Percentiles rank a stretch among this genome's conserved stretches.
phyloP scores from a whole-genome alignment of 2,797 vertebrate species.

The Xiphorhynchus erythropygius region DNA sequence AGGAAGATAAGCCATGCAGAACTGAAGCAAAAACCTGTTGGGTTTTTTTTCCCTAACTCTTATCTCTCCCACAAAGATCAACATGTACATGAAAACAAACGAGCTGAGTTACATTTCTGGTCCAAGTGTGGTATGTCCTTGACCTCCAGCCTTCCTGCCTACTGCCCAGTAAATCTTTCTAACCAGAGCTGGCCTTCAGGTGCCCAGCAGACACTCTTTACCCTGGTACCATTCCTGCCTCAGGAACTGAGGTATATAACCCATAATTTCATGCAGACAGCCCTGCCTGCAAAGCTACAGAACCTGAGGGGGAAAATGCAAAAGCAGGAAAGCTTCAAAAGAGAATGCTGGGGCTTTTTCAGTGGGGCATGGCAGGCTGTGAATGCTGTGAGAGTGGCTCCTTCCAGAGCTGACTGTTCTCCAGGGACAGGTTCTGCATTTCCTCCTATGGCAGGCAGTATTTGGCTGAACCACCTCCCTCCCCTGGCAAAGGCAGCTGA shows the following conservation, averaged over 20 bases:
- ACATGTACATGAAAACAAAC: background rate
- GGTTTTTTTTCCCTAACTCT: background rate
- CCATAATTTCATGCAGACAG: conserved; percentile 1
- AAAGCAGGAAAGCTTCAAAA: background rate
- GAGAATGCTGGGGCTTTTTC: background rate
- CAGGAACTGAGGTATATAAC: background rate
- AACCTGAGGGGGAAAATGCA: background rate
- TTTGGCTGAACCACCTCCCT: background rate
- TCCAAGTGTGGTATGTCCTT: background rate
- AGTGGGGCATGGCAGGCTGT: background rate
- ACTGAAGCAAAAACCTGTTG: background rate
- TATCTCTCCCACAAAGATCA: background rate
- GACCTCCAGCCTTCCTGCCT: background rate
- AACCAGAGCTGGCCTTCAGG: background rate
- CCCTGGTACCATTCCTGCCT: background rate
- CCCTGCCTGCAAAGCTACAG: background rate
- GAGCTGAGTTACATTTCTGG: background rate
- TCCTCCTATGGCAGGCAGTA: background rate
- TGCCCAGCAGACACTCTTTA: background rate
- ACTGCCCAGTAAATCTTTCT: background rate
- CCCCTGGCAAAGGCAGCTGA: background rate
- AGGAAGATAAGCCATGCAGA: background rate
- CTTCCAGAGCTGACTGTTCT: background rate
- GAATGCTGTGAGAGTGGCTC: background rate
- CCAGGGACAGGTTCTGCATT: background rate